Conservation (phyloP, 2,113 vertebrate species). For the Rutilus rutilus region DNA sequence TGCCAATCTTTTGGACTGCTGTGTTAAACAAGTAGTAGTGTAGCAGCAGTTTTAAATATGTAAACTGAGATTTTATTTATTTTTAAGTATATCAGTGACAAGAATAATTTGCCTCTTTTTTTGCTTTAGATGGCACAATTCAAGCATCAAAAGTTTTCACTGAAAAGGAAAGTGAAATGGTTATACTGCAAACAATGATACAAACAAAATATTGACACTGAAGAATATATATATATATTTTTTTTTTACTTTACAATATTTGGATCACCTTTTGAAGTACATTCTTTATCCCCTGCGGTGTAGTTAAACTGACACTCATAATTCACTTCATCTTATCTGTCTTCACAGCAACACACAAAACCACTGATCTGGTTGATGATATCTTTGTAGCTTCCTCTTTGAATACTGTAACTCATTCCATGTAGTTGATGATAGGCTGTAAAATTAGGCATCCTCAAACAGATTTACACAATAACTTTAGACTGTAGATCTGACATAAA, state of each 20-base stretch:
- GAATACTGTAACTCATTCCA: conserved; percentile 7
- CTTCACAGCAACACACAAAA: conserved; percentile 23
- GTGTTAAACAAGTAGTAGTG: background rate
- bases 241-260: background rate
- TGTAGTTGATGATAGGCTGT: background rate
- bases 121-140: background rate
- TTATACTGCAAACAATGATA: no score
- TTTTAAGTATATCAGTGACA: background rate
- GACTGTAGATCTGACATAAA: background rate
- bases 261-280: background rate
- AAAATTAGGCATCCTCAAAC: conserved; percentile 19
- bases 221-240: no score
- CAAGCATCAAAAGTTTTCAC: no score
- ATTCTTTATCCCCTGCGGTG: background rate
- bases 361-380: background rate
- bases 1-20: background rate
- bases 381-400: background rate
- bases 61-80: background rate
- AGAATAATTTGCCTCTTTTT: background rate
- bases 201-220: no score
- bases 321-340: background rate
- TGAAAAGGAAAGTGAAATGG: no score
- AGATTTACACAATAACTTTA: background rate
- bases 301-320: conserved; percentile 3
- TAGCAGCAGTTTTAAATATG: background rate